Base-by-base conservation (phyloP, 1,140 invertebrate species). In the Aphidius ervi region DNA sequence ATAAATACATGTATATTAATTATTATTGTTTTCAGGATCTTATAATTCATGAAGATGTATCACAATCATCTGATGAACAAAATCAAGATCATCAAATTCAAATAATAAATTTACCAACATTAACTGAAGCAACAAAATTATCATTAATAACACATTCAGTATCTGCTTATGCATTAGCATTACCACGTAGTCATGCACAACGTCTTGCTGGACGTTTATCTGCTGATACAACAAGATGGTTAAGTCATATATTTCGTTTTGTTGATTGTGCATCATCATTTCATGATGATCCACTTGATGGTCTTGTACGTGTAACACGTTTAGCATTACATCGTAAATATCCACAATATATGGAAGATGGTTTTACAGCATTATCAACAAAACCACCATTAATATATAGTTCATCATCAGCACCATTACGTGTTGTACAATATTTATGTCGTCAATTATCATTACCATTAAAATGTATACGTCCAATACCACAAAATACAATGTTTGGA, bases 341-440 rank as follows among this genome's bases (percentile, higher is more conserved):
- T 71, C 90, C 90, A 0, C 83, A 88, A 50, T 94, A 91, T 73
- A 79, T 88, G 61, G 88, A 90, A 69, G 90, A 93, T 68, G 92
- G 92, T 10, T 91, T 87, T 62, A 82, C 91, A 55, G 87, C 89
- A 5, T 82, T 94, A 46, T 84, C 87, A 45, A 84, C 85, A 47
- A 84, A 87, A 0, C 85, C 90, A 7, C 93, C 90, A 7, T 82
- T 89, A 37, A 88, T 95, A 70, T 95, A 95, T 81, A 88, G 90
- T 66, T 93, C 89, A 67, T 84, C 89, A 4, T 85, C 88, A 5
- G 87, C 88, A 66, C 87, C 86, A 5, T 76, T 88, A 56, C 87
- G 85, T 5, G 83, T 90, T n/a, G 88, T 90, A 6, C 87, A 91
- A 69, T 88, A 92, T 77, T 75, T 93, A 16, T 92, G 91, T 72